These are phyloP conservation scores for Cnemophilus loriae DNA, from an alignment of 2,113 vertebrate genomes.

Conservation along the genomic window DNA sequence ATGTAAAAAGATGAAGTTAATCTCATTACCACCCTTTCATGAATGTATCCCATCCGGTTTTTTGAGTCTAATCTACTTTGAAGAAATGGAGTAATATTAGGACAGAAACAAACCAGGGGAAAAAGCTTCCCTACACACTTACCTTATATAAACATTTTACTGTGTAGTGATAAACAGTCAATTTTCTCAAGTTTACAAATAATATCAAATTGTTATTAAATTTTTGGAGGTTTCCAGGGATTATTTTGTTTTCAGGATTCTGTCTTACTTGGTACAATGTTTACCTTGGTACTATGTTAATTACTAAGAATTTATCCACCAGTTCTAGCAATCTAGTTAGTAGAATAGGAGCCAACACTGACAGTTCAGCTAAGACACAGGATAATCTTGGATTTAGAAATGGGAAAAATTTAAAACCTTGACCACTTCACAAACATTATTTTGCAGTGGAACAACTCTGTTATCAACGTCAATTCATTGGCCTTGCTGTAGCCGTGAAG, in stretches of 20 bases:
- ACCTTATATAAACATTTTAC: neutral
- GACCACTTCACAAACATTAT: neutral
- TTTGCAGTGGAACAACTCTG: neutral
- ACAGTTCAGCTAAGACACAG: neutral
- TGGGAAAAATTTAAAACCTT: neutral
- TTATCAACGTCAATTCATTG: neutral
- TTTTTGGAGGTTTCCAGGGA: neutral
- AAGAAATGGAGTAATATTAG: neutral
- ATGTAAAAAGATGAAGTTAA: neutral
- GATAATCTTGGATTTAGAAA: neutral
- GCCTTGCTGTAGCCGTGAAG: neutral
- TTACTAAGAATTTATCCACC: neutral
- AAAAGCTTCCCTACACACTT: neutral
- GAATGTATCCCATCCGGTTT: neutral
- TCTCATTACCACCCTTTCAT: neutral
- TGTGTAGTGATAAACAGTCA: neutral
- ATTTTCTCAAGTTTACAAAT: neutral
- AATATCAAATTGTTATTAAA: neutral
- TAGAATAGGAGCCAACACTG: neutral
- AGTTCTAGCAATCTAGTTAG: neutral
- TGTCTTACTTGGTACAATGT: neutral
- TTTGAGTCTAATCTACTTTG: neutral
- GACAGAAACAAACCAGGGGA: neutral
- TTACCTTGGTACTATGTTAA: neutral
- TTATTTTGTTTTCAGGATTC: neutral